Conservation (phyloP, 2,113 vertebrate species). For the Hydropotes inermis region DNA sequence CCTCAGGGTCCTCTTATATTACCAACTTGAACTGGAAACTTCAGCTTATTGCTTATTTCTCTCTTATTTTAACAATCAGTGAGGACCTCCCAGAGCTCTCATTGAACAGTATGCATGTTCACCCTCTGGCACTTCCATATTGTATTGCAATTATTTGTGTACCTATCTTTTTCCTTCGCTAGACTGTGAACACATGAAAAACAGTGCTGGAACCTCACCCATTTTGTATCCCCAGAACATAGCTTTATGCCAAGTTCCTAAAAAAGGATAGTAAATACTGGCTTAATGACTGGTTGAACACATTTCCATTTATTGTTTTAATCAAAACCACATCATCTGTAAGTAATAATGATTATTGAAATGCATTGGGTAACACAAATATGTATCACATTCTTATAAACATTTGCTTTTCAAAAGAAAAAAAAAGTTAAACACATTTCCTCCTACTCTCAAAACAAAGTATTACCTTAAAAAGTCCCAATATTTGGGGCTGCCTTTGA, state of each 20-base stretch:
- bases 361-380: background rate
- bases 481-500: background rate
- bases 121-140: background rate
- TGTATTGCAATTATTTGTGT: background rate
- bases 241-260: background rate
- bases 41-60: background rate
- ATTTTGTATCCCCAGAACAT: background rate
- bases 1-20: background rate
- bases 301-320: slow-evolving; percentile 19
- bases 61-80: background rate
- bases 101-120: background rate
- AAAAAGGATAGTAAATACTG: background rate
- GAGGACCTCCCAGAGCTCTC: no score
- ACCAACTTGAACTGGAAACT: background rate
- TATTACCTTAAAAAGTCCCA: background rate
- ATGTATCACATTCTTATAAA: background rate
- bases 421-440: background rate
- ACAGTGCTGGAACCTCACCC: background rate
- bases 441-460: slow-evolving; percentile 1
- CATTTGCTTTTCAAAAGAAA: background rate
- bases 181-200: background rate
- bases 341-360: slow-evolving; percentile 4
- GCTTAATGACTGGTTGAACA: background rate
- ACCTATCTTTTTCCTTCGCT: background rate
- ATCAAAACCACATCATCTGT: slow-evolving; percentile 23